These are phyloP conservation scores for Bucorvus abyssinicus DNA, from an alignment of 2,797 vertebrate species.

Conservation along the genomic window DNA sequence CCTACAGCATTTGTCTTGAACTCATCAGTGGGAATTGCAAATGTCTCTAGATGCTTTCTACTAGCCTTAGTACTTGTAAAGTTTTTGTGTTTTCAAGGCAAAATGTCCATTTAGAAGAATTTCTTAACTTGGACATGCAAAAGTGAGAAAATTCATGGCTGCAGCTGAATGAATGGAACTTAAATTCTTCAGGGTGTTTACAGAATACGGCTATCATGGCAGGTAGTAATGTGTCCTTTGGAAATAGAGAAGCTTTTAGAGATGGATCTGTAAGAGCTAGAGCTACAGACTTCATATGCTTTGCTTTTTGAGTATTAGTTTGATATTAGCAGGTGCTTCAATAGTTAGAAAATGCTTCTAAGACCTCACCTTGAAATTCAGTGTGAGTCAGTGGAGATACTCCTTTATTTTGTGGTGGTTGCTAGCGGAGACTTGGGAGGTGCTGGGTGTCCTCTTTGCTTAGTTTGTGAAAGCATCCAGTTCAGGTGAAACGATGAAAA, in stretches of 20 bases:
- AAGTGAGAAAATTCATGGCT: neutral
- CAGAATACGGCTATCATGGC: neutral
- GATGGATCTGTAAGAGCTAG: rapidly evolving
- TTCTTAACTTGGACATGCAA: neutral
- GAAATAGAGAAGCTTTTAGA: neutral
- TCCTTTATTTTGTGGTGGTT: neutral
- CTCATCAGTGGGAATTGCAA: neutral
- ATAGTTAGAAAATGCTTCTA: neutral
- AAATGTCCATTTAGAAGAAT: neutral
- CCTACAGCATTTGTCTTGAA: neutral
- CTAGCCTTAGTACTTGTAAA: neutral
- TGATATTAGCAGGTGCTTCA: neutral
- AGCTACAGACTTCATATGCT: neutral
- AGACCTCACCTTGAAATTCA: neutral
- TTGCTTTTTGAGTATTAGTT: neutral
- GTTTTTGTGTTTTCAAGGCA: neutral
- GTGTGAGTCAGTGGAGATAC: neutral
- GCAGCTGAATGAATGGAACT: neutral
- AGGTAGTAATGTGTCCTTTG: neutral
- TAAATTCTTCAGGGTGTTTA: neutral
- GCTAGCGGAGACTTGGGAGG: neutral
- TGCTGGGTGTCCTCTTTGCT: neutral
- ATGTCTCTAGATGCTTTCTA: neutral
- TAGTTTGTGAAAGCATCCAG: neutral
- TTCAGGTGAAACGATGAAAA: neutral